Evolutionary conservation across 23 tunicate species (phyloP), one percentile per base, ranked within the genome.

Genomic region (Styela clava): DNA sequence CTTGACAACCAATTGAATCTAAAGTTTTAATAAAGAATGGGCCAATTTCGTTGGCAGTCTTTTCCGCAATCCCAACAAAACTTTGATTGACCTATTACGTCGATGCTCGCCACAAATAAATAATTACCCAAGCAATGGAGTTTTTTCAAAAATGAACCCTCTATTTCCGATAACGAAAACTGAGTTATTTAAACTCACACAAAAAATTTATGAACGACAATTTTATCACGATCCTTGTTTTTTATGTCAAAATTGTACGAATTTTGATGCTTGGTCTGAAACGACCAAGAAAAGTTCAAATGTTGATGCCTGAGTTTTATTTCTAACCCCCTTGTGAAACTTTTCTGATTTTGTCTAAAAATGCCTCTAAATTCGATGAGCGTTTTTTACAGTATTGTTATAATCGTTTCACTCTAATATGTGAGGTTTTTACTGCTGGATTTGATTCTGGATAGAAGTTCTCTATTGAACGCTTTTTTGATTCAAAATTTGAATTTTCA

Each of bases 1-100:
- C n/a, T n/a, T n/a, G n/a, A n/a, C n/a, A n/a, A n/a, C n/a, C n/a
- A n/a, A n/a, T n/a, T n/a, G n/a, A n/a, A n/a, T n/a, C n/a, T n/a
- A n/a, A n/a, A n/a, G n/a, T n/a, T n/a, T n/a, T n/a, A n/a, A n/a
- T n/a, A n/a, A n/a, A n/a, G 86, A 73, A 76, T 63, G 86, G 92
- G 21, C 86, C 92, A 2, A 62, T 87, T 21, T 87, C 86, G 9
- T n/a, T 83, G 12, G 73, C 92, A 26, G 79, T 87, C 18, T 87
- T 74, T 77, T 62, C 81, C 12, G 27, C 81, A 76, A 51, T 18
- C 27, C 79, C 72, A 86, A 87, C 74, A 2, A 72, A 61, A 62
- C 61, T 77, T 62, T 68, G 81, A 37, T 78, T n/a, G 25, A 30
- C 31, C 32, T 68, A 77, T 68, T 76, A 35, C 67, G 67, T 74